Conservation (phyloP, 2,113 vertebrate species). For the Paedocypris sp. region DNA sequence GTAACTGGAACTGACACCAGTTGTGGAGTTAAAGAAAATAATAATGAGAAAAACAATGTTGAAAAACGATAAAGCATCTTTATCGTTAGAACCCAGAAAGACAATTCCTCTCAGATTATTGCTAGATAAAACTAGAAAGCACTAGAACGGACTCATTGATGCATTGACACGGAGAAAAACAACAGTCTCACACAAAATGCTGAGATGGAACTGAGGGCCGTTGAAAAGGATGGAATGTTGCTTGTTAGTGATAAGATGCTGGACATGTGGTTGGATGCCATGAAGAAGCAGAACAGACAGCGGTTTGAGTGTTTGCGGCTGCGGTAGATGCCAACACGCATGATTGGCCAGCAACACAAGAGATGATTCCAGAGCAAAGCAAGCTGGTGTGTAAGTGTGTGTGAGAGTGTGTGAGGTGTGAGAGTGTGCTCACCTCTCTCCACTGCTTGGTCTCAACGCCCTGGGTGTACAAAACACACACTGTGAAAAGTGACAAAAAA, state of each 20-base stretch:
- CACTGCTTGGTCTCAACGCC: constrained; percentile 84
- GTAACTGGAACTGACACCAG: no score
- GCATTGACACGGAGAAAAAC: neutral
- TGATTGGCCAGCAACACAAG: neutral
- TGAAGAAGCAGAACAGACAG: neutral
- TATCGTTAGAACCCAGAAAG: neutral
- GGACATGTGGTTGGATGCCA: neutral
- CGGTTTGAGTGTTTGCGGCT: neutral
- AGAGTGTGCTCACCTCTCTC: constrained; percentile 70
- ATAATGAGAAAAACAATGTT: neutral
- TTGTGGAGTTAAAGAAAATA: no score
- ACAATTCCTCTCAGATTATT: neutral
- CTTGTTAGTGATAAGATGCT: constrained; percentile 6
- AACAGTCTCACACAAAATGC: neutral
- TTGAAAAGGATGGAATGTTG: neutral
- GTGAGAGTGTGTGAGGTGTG: neutral
- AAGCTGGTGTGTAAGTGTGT: neutral
- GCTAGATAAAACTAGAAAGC: neutral
- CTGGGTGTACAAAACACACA: constrained; percentile 87
- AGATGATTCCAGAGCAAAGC: neutral
- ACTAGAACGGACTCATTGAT: neutral
- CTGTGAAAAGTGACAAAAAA: constrained; percentile 47
- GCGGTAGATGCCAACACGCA: neutral
- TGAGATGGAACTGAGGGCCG: neutral
- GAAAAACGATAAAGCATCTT: neutral